These are phyloP conservation scores for Diaphora mendica DNA, from an alignment of 2,888 invertebrate genomes.

Conservation along the genomic window DNA sequence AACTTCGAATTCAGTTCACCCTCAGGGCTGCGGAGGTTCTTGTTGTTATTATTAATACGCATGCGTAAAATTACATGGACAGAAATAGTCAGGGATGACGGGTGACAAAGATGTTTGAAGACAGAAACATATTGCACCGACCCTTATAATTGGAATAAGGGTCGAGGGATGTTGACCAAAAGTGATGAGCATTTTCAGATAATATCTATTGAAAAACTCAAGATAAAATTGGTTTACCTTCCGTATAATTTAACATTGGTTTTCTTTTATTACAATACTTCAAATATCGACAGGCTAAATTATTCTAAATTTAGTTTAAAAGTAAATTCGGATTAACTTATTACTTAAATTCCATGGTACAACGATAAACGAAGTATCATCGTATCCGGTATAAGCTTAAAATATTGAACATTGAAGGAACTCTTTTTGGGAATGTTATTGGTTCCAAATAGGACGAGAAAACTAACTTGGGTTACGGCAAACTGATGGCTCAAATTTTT, in stretches of 20 bases:
- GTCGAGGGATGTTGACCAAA: not conserved
- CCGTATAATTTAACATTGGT: not conserved
- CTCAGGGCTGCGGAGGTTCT: no score
- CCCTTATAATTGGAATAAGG: not conserved
- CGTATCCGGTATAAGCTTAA: no score
- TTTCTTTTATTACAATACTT: slow-evolving; percentile 8
- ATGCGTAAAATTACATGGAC: not conserved
- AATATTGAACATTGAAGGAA: no score
- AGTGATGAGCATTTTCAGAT: not conserved
- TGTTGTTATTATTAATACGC: not conserved
- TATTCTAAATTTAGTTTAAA: slow-evolving; percentile 16
- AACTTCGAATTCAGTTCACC: no score
- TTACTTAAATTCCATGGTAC: slow-evolving; percentile 1
- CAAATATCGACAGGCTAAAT: not conserved
- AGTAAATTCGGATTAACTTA: slow-evolving; percentile 20
- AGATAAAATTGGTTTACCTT: not conserved
- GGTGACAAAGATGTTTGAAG: not conserved
- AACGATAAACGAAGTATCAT: not conserved
- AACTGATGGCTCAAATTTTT: no score
- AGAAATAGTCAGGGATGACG: not conserved
- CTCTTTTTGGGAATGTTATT: no score
- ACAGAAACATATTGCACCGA: not conserved
- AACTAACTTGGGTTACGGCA: no score
- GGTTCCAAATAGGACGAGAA: no score
- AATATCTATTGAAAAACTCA: not conserved